Base-by-base conservation (phyloP, 2,113 vertebrate genomes). In the Rhynchopsitta pachyrhyncha region DNA sequence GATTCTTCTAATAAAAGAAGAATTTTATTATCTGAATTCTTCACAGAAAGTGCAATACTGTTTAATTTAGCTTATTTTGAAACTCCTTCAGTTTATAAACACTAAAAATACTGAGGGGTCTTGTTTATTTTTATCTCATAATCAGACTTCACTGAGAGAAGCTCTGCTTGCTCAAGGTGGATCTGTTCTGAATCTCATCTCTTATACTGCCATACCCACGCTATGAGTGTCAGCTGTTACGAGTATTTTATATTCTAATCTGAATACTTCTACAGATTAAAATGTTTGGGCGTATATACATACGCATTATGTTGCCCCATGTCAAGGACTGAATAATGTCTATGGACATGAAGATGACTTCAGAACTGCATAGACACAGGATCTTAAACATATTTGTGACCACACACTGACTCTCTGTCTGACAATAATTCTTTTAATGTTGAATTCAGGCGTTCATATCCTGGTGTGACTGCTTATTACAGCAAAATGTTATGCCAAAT, bases 221-320 rank as follows among this genome's bases (percentile, higher is more conserved):
- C 25, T 82, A 39, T 39, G 20, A 50, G 8, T 19, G 8, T 39
- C 47, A 76, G 14, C 28, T 60, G 18, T 28, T 3, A 29, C 5
- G 8, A 49, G 5, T 10, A 76, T 14, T 8, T 60, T 24, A 4
- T 2, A 46, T 19, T 53, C 4, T 39, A 49, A 71, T 12, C 19
- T 29, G 24, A 84, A 25, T 39, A 67, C 7, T 88, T 71, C 18
- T 57, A 67, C 13, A 23, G 18, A 10, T 8, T 10, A 39, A 3
- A 25, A 28, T 59, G 2, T 53, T 19, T 2, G 22, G 22, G 14
- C 18, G 18, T 41, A 23, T 53, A 22, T 71, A 11, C 23, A 18
- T 27, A 33, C 15, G 5, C 7, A 10, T 29, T 13, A 29, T 10
- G 14, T 6, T 70, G 6, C 1, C 2, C 24, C 6, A 10, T 17